A percentile compares a stretch with the other conserved stretches of the same genome.
phyloP scores from a whole-genome alignment of 30 jellyfish, hydroid and myxozoan genomes.

The Hydra vulgaris region DNA sequence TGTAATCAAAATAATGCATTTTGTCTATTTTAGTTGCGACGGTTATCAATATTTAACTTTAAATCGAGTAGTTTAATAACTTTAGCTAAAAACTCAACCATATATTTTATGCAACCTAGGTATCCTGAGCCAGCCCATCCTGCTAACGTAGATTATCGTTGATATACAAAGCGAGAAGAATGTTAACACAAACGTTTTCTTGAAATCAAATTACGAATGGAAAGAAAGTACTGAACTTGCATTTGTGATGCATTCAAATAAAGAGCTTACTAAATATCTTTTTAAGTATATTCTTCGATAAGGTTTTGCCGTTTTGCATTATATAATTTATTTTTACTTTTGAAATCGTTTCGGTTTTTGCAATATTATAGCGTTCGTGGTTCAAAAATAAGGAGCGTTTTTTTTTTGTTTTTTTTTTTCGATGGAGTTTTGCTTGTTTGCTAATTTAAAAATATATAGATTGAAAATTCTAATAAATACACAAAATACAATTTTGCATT shows the following conservation, averaged over 20 bases:
- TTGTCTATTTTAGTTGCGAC: not conserved
- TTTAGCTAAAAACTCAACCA: not conserved
- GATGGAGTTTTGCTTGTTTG: no score
- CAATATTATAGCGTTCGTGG: not conserved
- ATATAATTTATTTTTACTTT: not conserved
- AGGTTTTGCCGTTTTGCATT: not conserved
- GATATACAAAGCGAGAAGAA: not conserved
- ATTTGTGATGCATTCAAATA: not conserved
- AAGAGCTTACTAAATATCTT: not conserved
- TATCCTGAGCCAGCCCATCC: not conserved
- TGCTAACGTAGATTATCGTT: not conserved
- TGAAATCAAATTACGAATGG: not conserved
- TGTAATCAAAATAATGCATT: no score
- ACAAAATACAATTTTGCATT: no score
- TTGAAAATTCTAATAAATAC: no score
- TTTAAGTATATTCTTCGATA: not conserved
- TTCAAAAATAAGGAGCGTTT: not conserved
- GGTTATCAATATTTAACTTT: not conserved
- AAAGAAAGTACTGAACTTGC: not conserved
- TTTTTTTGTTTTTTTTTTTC: not conserved
- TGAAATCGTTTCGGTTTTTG: not conserved
- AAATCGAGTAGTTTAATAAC: not conserved
- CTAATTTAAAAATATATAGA: no score
- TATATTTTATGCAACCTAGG: not conserved
- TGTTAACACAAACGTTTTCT: not conserved